phyloP scores from a whole-genome alignment of 1,140 invertebrate species.

The Bombus cullumanus region DNA sequence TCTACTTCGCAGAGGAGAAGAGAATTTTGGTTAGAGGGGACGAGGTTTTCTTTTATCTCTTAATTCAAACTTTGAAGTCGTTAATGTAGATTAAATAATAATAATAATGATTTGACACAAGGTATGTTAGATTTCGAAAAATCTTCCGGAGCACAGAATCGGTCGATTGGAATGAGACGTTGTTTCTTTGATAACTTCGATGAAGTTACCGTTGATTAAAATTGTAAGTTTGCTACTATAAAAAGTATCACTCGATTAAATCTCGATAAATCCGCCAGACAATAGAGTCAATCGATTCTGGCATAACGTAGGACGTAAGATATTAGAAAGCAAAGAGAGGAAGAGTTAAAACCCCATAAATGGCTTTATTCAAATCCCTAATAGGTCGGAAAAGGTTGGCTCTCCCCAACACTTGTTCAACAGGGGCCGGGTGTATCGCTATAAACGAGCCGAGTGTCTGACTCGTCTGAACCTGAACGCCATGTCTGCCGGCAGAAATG shows the following conservation, averaged over 20 bases:
- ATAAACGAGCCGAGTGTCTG: constrained; percentile 47
- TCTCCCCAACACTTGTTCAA: not conserved
- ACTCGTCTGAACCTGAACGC: constrained; percentile 37
- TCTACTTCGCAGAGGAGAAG: not conserved
- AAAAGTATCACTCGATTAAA: not conserved
- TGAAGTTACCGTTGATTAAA: no score
- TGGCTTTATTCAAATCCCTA: constrained; percentile 9
- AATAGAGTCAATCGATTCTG: no score
- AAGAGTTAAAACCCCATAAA: not conserved
- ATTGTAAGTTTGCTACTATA: no score
- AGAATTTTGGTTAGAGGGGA: not conserved
- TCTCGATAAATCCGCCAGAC: not conserved
- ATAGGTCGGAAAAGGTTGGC: not conserved
- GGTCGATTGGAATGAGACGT: no score
- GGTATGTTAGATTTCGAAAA: no score
- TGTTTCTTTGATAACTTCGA: no score
- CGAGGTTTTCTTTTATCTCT: not conserved
- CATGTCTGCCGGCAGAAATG: constrained; percentile 24
- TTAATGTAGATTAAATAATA: no score
- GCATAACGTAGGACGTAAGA: no score
- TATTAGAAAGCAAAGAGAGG: not conserved
- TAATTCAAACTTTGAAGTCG: not conserved
- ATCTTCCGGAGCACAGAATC: no score
- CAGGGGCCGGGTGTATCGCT: constrained; percentile 18
- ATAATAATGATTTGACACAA: no score